Percentiles rank a stretch among this genome's conserved stretches.
Evolutionary conservation across 2,888 invertebrate species (phyloP).

Genomic region (Coenonympha arcania): DNA sequence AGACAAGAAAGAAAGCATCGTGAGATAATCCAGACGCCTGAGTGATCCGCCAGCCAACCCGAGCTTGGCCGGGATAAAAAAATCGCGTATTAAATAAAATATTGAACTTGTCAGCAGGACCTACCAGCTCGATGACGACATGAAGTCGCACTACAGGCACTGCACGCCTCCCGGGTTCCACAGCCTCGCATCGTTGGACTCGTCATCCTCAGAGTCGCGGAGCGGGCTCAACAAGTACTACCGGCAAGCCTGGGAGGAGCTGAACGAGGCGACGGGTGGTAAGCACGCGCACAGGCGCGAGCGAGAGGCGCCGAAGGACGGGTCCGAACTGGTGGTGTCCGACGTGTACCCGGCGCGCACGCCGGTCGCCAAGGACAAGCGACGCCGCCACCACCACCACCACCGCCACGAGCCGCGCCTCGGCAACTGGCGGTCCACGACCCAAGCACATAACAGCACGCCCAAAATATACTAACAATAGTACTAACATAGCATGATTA

Average conservation of each 20-base stretch:
- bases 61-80: too few relatives aligned
- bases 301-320: conserved; percentile 78
- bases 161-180: conserved; percentile 92
- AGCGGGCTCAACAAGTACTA: conserved; percentile 90
- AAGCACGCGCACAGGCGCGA: conserved; percentile 61
- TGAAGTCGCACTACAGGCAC: conserved; percentile 90
- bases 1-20: too few relatives aligned
- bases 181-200: conserved; percentile 91
- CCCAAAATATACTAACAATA: not conserved
- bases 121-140: conserved; percentile 76
- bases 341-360: conserved; percentile 76
- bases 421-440: conserved; percentile 74
- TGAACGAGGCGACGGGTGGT: conserved; percentile 85
- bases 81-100: too few relatives aligned
- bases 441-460: conserved; percentile 57
- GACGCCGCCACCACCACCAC: conserved; percentile 82
- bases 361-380: conserved; percentile 69
- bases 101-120: conserved; percentile 54
- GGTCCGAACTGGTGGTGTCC: conserved; percentile 83
- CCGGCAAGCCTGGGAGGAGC: conserved; percentile 93
- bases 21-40: too few relatives aligned
- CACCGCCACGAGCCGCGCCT: conserved; percentile 79
- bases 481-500: too few relatives aligned
- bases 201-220: conserved; percentile 88
- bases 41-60: too few relatives aligned